Evolutionary conservation across 2,888 invertebrate species (phyloP), one percentile per base, ranked within the genome.

Genomic region (Lasiommata megera): DNA sequence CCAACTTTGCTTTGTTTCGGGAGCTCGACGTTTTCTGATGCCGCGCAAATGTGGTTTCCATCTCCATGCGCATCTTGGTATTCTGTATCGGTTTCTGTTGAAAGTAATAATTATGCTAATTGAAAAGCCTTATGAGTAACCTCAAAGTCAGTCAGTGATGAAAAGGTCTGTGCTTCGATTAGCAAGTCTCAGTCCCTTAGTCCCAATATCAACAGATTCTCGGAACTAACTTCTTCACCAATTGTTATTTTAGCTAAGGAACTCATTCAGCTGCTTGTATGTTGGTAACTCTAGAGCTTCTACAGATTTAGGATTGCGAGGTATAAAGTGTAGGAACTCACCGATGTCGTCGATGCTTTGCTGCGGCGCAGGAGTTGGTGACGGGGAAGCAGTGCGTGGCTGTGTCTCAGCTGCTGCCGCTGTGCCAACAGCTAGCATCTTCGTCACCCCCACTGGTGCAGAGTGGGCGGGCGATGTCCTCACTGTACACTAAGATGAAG

Each of bases 81-180:
- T 68, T 89, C 89, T 5, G 78, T 75, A 62, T 89, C 88, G 0
- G 88, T 86, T 80, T 88, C 89, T 88, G 73, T 23, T 5, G 3
- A 23, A 23, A 23, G 3, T 23, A n/a, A n/a, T n/a, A n/a, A n/a
- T n/a, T n/a, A n/a, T n/a, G n/a, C n/a, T n/a, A n/a, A n/a, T n/a
- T n/a, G n/a, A n/a, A n/a, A n/a, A n/a, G n/a, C n/a, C n/a, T n/a
- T n/a, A n/a, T n/a, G n/a, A n/a, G n/a, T n/a, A n/a, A n/a, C n/a
- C n/a, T n/a, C n/a, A n/a, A n/a, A n/a, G n/a, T n/a, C n/a, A n/a
- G n/a, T n/a, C n/a, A n/a, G n/a, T n/a, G n/a, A n/a, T n/a, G n/a
- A n/a, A n/a, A n/a, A n/a, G n/a, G n/a, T n/a, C n/a, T n/a, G n/a
- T n/a, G n/a, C n/a, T n/a, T n/a, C n/a, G n/a, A n/a, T n/a, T n/a